These are phyloP conservation scores for Mallotus villosus DNA, from an alignment of 2,797 vertebrate genomes.

Conservation along the genomic window DNA sequence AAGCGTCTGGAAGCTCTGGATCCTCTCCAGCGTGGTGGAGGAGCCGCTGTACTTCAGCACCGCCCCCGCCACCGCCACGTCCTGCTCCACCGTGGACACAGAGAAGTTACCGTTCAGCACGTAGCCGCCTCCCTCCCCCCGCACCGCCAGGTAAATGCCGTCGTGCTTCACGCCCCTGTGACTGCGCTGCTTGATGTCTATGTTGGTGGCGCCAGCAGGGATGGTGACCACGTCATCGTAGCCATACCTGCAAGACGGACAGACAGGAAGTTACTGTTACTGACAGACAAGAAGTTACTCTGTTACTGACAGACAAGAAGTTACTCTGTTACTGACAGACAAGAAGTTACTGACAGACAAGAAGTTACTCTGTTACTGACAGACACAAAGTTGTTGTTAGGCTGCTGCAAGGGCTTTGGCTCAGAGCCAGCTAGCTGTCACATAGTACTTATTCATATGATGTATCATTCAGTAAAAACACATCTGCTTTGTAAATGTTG, in stretches of 20 bases:
- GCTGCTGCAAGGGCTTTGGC: not conserved
- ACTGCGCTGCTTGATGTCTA: slow-evolving; percentile 95
- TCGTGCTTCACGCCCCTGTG: slow-evolving; percentile 86
- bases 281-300: not conserved
- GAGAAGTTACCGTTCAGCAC: slow-evolving; percentile 94
- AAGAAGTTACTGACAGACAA: not conserved
- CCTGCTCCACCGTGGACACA: slow-evolving; percentile 90
- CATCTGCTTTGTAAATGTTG: no score
- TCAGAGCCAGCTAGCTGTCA: not conserved
- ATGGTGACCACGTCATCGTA: slow-evolving; percentile 94
- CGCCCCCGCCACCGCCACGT: slow-evolving; percentile 86
- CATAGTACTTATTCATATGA: not conserved
- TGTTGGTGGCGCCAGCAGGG: slow-evolving; percentile 90
- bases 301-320: not conserved
- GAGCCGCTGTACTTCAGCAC: slow-evolving; percentile 95
- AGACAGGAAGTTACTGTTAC: not conserved
- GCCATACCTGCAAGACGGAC: slow-evolving; percentile 76
- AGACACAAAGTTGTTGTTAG: not conserved
- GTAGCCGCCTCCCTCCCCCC: slow-evolving; percentile 79
- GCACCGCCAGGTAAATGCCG: slow-evolving; percentile 91
- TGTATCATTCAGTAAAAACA: no score
- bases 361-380: not conserved
- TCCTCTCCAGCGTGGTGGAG: slow-evolving; percentile 88
- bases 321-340: not conserved
- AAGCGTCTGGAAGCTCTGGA: slow-evolving; percentile 90